A percentile compares a stretch with the other conserved stretches of the same genome.
These are phyloP conservation scores for Pantherophis alleghaniensis DNA, from an alignment of 2,797 vertebrate species.

Conservation along the genomic window DNA sequence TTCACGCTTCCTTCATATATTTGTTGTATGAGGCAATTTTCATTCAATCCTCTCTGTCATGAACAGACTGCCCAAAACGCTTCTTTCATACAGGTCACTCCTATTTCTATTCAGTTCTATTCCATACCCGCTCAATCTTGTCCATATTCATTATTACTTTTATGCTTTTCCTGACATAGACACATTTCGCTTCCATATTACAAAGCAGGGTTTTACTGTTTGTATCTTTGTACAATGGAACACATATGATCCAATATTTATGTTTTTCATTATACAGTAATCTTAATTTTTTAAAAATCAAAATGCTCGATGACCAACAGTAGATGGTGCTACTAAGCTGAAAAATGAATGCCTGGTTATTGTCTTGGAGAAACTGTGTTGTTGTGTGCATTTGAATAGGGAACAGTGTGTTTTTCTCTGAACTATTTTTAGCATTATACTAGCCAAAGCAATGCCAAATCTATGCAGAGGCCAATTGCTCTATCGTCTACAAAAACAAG, in stretches of 20 bases:
- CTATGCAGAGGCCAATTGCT: not conserved
- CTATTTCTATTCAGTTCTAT: not conserved
- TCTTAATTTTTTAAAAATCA: not conserved
- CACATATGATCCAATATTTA: not conserved
- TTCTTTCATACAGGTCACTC: not conserved
- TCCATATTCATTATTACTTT: not conserved
- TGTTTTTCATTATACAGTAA: not conserved
- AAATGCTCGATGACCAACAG: conserved; percentile 35
- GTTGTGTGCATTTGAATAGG: not conserved
- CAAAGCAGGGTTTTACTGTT: not conserved
- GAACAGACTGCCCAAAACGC: not conserved
- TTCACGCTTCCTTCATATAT: not conserved
- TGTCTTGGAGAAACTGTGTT: conserved; percentile 41
- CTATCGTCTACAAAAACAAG: not conserved
- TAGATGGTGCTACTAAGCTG: conserved; percentile 62
- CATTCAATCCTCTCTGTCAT: not conserved
- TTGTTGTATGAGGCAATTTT: not conserved
- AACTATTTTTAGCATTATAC: conserved; percentile 24
- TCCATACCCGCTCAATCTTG: not conserved
- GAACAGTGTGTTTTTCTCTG: not conserved
- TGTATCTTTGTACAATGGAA: not conserved
- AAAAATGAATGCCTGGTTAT: conserved; percentile 1
- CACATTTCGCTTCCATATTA: not conserved
- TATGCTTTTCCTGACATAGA: not conserved
- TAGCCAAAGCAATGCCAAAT: not conserved